phyloP scores from a whole-genome alignment of 2,113 vertebrate genomes.

The Strix aluco region DNA sequence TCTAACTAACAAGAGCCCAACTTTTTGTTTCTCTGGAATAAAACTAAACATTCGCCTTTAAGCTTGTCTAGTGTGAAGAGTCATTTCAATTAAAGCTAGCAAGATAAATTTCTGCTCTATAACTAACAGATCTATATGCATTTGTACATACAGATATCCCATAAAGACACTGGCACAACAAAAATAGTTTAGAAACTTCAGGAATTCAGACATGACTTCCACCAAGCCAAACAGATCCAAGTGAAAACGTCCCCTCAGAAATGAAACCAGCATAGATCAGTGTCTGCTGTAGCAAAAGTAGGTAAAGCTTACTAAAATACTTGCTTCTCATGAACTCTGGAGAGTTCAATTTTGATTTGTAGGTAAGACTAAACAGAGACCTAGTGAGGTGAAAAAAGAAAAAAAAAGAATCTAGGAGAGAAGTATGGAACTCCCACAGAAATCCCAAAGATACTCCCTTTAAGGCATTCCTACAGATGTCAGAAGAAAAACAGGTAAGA shows the following conservation, averaged over 20 bases:
- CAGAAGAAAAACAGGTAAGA: background rate
- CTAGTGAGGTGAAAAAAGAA: background rate
- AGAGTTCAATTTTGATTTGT: conserved; percentile 5
- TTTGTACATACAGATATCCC: background rate
- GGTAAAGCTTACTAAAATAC: background rate
- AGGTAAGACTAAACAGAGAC: conserved; percentile 10
- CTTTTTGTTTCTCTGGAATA: background rate
- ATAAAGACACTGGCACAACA: background rate
- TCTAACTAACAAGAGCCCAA: background rate
- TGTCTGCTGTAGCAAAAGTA: background rate
- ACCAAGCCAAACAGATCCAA: background rate
- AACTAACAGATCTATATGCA: background rate
- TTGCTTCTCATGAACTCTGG: background rate
- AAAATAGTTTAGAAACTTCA: background rate
- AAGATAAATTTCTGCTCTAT: background rate
- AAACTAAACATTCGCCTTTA: background rate
- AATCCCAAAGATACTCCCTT: background rate
- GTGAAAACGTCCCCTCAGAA: background rate
- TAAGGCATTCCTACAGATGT: background rate
- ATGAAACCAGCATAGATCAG: background rate
- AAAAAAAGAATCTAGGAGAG: background rate
- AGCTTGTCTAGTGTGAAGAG: background rate
- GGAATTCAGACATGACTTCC: background rate
- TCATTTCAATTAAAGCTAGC: background rate
- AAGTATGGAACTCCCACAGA: background rate